Conservation (phyloP, 1,140 invertebrate genomes). For the Bombus waltoni region DNA sequence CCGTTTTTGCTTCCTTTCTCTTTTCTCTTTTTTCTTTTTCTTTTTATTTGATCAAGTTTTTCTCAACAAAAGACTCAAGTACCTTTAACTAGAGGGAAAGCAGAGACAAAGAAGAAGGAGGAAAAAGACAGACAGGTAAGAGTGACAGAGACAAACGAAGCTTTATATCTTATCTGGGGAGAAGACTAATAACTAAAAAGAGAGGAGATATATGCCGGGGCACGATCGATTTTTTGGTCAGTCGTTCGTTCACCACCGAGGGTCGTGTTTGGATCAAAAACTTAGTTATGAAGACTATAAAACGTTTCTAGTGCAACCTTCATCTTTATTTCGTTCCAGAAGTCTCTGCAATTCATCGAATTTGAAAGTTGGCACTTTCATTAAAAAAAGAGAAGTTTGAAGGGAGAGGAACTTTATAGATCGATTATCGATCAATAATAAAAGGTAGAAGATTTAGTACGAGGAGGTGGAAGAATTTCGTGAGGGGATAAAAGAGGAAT, state of each 20-base stretch:
- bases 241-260: conserved; percentile 13
- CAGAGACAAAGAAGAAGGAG: too few relatives aligned
- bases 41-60: too few relatives aligned
- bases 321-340: conserved; percentile 18
- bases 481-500: background rate
- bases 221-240: conserved; percentile 35
- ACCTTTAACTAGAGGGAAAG: background rate
- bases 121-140: background rate
- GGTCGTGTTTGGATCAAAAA: background rate
- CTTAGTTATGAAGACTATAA: background rate
- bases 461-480: too few relatives aligned
- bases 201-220: conserved; percentile 37
- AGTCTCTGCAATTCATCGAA: background rate
- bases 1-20: too few relatives aligned
- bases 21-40: background rate
- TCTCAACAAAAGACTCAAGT: too few relatives aligned
- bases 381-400: background rate
- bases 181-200: conserved; percentile 27
- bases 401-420: background rate
- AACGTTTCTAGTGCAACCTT: background rate
- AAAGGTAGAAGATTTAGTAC: background rate
- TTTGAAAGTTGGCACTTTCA: too few relatives aligned
- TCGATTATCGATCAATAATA: too few relatives aligned
- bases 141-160: background rate
- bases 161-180: conserved; percentile 48